These are phyloP conservation scores for Oryctolagus cuniculus DNA, from an alignment of 2,113 vertebrate genomes.

Conservation along the genomic window DNA sequence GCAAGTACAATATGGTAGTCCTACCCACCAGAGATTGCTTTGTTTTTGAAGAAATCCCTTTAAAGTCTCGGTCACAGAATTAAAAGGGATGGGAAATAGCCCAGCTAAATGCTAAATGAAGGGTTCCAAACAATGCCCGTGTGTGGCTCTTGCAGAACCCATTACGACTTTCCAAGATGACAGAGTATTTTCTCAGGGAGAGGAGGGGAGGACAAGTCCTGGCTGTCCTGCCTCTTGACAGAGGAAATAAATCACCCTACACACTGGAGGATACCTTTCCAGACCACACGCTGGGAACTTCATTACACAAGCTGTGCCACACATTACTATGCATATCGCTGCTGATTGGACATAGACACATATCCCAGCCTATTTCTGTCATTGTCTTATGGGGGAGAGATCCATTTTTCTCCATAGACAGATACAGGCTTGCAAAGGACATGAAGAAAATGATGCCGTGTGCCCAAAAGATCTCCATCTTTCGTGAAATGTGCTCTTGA, in stretches of 20 bases:
- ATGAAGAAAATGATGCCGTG: slow-evolving; percentile 82
- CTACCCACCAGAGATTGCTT: slow-evolving; percentile 58
- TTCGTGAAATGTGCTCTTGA: slow-evolving; percentile 83
- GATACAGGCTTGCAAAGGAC: slow-evolving; percentile 86
- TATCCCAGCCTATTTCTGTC: slow-evolving; percentile 97
- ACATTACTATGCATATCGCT: slow-evolving; percentile 98
- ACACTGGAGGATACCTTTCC: slow-evolving; percentile 98
- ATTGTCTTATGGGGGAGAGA: slow-evolving; percentile 90
- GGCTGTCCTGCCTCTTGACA: slow-evolving; percentile 98
- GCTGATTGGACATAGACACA: slow-evolving; percentile 93
- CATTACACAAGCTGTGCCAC: slow-evolving; percentile 98
- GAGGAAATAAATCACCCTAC: slow-evolving; percentile 99
- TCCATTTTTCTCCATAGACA: slow-evolving; percentile 91
- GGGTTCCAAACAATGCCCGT: slow-evolving; percentile 77
- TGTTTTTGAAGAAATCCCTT: slow-evolving; percentile 56
- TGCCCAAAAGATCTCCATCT: slow-evolving; percentile 81
- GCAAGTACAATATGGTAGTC: slow-evolving; percentile 43
- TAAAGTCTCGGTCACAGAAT: slow-evolving; percentile 52
- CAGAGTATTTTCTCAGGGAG: slow-evolving; percentile 91
- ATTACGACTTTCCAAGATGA: slow-evolving; percentile 85
- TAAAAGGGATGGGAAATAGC: slow-evolving; percentile 73
- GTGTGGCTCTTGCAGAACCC: slow-evolving; percentile 74
- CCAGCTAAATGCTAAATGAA: slow-evolving; percentile 80
- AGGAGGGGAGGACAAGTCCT: slow-evolving; percentile 96
- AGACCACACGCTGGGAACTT: slow-evolving; percentile 99